Base-by-base conservation (phyloP, 2,888 invertebrate genomes). In the Harpalus rufipes region DNA sequence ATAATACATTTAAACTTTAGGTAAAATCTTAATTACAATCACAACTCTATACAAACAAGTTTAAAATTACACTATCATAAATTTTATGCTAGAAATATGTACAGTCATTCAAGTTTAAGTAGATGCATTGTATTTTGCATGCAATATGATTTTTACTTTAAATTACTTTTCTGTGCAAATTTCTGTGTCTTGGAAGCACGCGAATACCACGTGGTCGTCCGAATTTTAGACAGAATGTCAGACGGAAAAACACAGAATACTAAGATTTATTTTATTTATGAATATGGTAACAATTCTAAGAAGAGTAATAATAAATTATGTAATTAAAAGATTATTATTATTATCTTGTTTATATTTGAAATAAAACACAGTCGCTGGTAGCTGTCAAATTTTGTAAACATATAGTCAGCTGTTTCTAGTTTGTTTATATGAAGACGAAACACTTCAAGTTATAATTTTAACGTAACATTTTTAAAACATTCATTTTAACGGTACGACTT, bases 131-230 rank as follows among this genome's bases (percentile, higher is more conserved):
- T 44, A 76, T 76, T 51, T 82, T 18, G 82, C 82, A 74, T 82
- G 82, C 72, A 58, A 39, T 44, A 39, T 32, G 7, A 25, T 51
- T 58, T 51, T 81, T 41, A 39, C 10, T 72, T 72, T 82, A 72
- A 82, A 82, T 82, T 82, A 25, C 72, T 68, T 82, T 74, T 82
- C 18, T 82, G 72, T 72, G 82, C 82, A 82, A 82, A 82, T 82
- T 72, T 82, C 25, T 56, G 74, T 39, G n/a, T 12, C 39, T 44
- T 58, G 1, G 4, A 51, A 72, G 72, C 58, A 82, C 61, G 80
- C 32, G 41, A 41, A 1, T 58, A 12, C 14, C 56, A 51, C 51
- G 12, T 76, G 21, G 51, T 14, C 32, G 39, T 21, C 32, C 32
- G 32, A 32, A 32, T 32, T 32, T 32, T 32, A 32, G 32, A 32